phyloP scores from a whole-genome alignment of 2,113 vertebrate species.

The Forbesichthys papilliferus region DNA sequence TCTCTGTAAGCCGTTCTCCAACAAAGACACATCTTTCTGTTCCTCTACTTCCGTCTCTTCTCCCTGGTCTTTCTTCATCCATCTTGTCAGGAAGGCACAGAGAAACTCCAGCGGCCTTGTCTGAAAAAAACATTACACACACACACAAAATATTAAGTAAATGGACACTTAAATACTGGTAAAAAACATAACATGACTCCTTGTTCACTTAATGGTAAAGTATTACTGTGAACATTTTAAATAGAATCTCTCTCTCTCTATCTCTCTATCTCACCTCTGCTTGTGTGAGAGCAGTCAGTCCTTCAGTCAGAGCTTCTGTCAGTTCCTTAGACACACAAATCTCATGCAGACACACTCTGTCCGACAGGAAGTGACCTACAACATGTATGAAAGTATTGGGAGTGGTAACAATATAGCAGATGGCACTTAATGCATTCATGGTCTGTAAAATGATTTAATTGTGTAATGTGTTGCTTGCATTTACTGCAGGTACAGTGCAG shows the following conservation, averaged over 20 bases:
- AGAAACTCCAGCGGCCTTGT: conserved; percentile 78
- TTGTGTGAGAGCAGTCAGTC: conserved; percentile 70
- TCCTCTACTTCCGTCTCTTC: conserved; percentile 24
- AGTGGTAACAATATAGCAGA: too few species aligned
- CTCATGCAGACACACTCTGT: conserved; percentile 62
- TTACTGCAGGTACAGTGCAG: too few species aligned
- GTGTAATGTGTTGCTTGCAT: too few species aligned
- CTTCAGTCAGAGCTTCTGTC: conserved; percentile 77
- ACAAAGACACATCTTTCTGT: neutral
- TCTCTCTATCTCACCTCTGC: conserved; percentile 61
- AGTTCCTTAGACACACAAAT: conserved; percentile 54
- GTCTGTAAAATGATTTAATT: too few species aligned
- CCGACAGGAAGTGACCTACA: conserved; percentile 81
- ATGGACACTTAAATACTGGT: neutral
- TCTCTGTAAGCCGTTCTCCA: too few species aligned
- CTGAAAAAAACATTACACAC: conserved; percentile 47
- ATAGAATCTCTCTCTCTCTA: too few species aligned
- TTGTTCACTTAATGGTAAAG: too few species aligned
- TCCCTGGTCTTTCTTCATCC: conserved; percentile 37
- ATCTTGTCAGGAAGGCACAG: conserved; percentile 70
- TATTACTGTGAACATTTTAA: too few species aligned
- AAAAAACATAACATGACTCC: neutral
- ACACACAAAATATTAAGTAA: neutral
- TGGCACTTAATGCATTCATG: too few species aligned
- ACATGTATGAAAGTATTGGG: neutral